Conservation (phyloP, 92 coral and sea anemone genomes). For the Porites cylindrica region DNA sequence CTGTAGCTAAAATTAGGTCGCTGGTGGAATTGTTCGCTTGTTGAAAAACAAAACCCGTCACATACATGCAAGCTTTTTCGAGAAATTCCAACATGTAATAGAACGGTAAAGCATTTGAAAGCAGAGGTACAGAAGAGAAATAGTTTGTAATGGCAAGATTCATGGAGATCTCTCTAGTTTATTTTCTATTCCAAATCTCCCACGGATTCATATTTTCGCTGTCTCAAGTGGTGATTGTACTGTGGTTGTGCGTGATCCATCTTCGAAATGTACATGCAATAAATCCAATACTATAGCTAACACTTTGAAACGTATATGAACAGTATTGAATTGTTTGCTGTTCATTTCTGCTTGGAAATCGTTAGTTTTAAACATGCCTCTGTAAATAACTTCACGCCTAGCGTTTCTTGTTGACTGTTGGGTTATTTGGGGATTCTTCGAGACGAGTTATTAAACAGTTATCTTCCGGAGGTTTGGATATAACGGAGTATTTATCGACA, state of each 20-base stretch:
- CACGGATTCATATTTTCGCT: background rate
- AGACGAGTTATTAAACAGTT: too few relatives aligned
- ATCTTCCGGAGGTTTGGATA: background rate
- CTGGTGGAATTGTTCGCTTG: constrained; percentile 32
- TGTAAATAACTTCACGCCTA: background rate
- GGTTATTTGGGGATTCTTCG: background rate
- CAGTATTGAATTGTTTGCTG: background rate
- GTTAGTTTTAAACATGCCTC: background rate
- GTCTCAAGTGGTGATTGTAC: background rate
- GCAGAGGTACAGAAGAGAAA: background rate
- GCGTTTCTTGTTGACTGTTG: background rate
- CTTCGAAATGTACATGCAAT: constrained; percentile 24
- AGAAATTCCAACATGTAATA: background rate
- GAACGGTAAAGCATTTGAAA: background rate
- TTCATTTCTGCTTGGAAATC: background rate
- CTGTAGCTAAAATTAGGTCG: background rate
- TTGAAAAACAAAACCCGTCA: constrained; percentile 23
- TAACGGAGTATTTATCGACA: background rate
- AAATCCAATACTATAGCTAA: background rate
- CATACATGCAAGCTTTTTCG: constrained; percentile 25
- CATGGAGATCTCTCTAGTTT: background rate
- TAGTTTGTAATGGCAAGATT: background rate
- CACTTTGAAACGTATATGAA: background rate
- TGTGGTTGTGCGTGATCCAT: constrained; percentile 37
- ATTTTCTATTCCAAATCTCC: background rate